Evolutionary conservation across 2,888 invertebrate genomes (phyloP).

Genomic region (Drosophila putrida): DNA sequence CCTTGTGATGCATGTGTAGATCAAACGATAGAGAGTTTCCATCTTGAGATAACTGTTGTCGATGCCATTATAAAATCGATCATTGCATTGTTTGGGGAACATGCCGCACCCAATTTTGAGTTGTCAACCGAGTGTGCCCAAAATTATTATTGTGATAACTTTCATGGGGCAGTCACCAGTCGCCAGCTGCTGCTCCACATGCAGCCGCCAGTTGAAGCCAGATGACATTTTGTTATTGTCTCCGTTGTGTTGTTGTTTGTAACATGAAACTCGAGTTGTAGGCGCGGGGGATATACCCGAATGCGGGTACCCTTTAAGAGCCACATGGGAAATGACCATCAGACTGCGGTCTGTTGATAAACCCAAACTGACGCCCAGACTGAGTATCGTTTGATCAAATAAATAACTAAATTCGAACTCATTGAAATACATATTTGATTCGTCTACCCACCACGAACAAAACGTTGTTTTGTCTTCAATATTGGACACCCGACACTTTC

Average conservation of each 20-base stretch:
- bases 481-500: conserved; percentile 44
- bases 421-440: conserved; percentile 27
- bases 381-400: conserved; percentile 27
- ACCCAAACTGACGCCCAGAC: conserved; percentile 22
- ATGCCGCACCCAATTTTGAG: conserved; percentile 63
- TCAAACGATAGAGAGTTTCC: conserved; percentile 1
- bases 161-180: conserved; percentile 56
- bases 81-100: conserved; percentile 21
- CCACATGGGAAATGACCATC: conserved; percentile 52
- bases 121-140: conserved; percentile 59
- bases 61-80: conserved; percentile 6
- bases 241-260: conserved; percentile 30
- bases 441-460: conserved; percentile 30
- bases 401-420: conserved; percentile 43
- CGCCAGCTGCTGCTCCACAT: conserved; percentile 61
- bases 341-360: conserved; percentile 13
- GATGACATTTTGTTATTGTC: conserved; percentile 46
- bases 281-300: conserved; percentile 4
- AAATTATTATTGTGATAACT: conserved; percentile 54
- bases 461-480: conserved; percentile 48
- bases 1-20: conserved; percentile 51
- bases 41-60: conserved; percentile 20
- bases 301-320: conserved; percentile 35
- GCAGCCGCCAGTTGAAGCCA: conserved; percentile 49
- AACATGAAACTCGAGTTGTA: conserved; percentile 52